These are phyloP conservation scores for Rhinoderma darwinii DNA, from an alignment of 2,113 vertebrate genomes.

Conservation along the genomic window DNA sequence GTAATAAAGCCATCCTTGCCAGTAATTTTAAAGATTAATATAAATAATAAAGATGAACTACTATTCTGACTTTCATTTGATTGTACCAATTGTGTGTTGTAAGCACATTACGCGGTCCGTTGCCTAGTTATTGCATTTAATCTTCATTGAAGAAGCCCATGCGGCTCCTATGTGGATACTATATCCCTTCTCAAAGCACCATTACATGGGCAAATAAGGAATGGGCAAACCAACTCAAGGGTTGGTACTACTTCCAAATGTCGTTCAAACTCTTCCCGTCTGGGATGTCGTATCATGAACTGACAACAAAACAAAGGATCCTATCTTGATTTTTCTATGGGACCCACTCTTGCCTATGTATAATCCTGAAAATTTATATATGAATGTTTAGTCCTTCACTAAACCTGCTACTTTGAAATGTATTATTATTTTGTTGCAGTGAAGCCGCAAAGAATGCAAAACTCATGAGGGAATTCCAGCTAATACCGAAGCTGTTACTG, in stretches of 20 bases:
- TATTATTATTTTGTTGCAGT: constrained; percentile 70
- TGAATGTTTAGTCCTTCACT: background rate
- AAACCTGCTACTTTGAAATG: background rate
- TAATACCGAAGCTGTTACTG: constrained; percentile 91
- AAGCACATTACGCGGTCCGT: too few species aligned
- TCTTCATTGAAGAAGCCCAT: too few species aligned
- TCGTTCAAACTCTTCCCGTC: background rate
- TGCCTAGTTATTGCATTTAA: too few species aligned
- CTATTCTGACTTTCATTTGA: too few species aligned
- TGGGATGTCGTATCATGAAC: background rate
- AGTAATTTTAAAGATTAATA: too few species aligned
- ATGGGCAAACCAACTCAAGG: background rate
- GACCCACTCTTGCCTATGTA: background rate
- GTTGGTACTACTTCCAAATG: too few species aligned
- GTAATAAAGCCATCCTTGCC: too few species aligned
- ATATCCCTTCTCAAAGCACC: background rate
- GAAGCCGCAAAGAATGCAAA: constrained; percentile 95
- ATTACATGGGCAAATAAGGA: background rate
- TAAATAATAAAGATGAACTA: too few species aligned
- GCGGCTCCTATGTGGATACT: too few species aligned
- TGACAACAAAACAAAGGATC: background rate
- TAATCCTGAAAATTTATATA: background rate
- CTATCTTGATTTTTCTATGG: background rate
- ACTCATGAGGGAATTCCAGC: constrained; percentile 93
- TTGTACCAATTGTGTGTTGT: too few species aligned